These are phyloP conservation scores for Zaprionus lachaisei DNA, from an alignment of 1,140 invertebrate genomes.

Conservation along the genomic window DNA sequence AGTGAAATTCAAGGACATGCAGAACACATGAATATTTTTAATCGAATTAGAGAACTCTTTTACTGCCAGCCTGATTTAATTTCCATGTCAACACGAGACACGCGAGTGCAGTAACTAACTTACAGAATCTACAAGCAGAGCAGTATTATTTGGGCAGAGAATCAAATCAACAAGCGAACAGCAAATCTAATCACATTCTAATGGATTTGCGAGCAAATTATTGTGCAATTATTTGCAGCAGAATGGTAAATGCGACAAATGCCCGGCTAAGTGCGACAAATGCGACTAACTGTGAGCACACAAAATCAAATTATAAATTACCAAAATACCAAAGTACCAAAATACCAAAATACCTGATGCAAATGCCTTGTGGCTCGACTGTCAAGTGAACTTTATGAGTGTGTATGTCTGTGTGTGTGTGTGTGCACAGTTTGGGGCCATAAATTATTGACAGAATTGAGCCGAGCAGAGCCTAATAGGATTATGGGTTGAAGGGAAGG, in stretches of 20 bases:
- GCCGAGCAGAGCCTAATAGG: not conserved
- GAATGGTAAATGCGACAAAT: constrained; percentile 32
- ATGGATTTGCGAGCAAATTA: constrained; percentile 25
- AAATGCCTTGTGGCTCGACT: constrained; percentile 40
- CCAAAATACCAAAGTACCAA: constrained; percentile 42
- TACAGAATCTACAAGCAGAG: not conserved
- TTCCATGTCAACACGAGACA: not conserved
- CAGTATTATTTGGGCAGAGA: too few species aligned
- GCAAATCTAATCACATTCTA: constrained; percentile 41
- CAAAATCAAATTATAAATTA: constrained; percentile 61
- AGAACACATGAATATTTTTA: not conserved
- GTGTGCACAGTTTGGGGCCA: constrained; percentile 26
- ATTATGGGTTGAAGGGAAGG: not conserved
- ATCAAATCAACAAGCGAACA: constrained; percentile 4
- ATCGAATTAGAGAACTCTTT: not conserved
- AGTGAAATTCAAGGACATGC: not conserved
- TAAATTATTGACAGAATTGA: constrained; percentile 55
- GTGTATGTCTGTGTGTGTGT: not conserved
- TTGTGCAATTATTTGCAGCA: constrained; percentile 16
- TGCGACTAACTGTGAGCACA: constrained; percentile 7
- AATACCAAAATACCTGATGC: constrained; percentile 25
- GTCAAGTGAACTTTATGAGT: constrained; percentile 9
- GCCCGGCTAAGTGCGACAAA: constrained; percentile 3
- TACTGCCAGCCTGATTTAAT: not conserved
- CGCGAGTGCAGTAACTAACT: not conserved